Percentiles rank a stretch among this genome's conserved stretches.
Evolutionary conservation across 2,888 invertebrate species (phyloP).

Genomic region (Biston stratarius): DNA sequence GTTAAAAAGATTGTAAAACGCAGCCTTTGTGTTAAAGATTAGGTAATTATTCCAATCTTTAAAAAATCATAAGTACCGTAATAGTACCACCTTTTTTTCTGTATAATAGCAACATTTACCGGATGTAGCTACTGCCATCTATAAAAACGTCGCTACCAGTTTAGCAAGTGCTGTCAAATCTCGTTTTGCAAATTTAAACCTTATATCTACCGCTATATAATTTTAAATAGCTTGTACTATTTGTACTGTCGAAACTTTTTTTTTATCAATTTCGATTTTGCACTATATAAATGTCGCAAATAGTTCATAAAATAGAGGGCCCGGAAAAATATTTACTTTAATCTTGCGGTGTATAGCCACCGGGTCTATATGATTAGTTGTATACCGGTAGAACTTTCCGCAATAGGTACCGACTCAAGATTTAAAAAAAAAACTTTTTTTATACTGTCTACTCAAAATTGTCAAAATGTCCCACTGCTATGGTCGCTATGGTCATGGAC

Average conservation of each 20-base stretch:
- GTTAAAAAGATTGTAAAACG: no score
- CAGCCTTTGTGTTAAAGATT: not conserved
- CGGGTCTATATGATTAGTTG: no score
- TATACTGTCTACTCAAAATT: no score
- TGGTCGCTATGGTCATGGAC: no score
- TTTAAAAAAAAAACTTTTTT: no score
- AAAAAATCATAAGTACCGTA: not conserved
- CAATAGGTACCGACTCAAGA: no score
- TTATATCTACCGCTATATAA: not conserved
- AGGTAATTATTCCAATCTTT: not conserved
- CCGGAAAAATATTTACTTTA: not conserved
- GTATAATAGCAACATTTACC: conserved; percentile 13
- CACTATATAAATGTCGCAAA: not conserved
- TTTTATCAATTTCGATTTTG: not conserved
- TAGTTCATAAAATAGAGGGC: not conserved
- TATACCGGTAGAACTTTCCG: no score
- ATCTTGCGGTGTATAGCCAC: no score
- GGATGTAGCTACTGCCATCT: conserved; percentile 19
- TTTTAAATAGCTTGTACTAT: not conserved
- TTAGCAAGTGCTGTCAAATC: conserved; percentile 6
- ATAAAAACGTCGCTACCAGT: not conserved
- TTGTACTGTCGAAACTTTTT: not conserved
- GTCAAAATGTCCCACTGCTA: no score
- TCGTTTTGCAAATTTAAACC: conserved; percentile 1
- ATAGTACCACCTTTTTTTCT: not conserved